Conservation (phyloP, 2,888 invertebrate genomes). For the Campoletis raptor region DNA sequence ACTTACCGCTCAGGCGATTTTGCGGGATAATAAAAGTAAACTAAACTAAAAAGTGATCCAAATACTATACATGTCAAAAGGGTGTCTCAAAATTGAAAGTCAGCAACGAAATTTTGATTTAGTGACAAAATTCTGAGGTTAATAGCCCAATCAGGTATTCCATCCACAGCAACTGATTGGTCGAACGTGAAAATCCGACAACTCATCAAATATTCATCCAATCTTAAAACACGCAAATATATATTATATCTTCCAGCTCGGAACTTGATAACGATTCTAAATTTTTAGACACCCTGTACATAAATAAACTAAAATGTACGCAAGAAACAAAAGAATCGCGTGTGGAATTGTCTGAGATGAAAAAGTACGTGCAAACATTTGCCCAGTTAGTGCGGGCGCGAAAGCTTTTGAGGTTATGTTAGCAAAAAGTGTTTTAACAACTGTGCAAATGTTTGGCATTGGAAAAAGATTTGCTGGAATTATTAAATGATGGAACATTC, state of each 20-base stretch:
- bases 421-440: neutral
- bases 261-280: neutral
- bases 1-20: neutral
- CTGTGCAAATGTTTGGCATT: neutral
- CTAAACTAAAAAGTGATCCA: conserved; percentile 7
- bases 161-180: neutral
- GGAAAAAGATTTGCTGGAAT: neutral
- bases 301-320: neutral
- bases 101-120: neutral
- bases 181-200: neutral
- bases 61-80: conserved; percentile 31
- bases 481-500: neutral
- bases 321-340: conserved; percentile 2
- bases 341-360: neutral
- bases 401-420: conserved; percentile 11
- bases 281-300: neutral
- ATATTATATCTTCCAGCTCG: neutral
- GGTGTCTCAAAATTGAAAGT: conserved; percentile 1
- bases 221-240: neutral
- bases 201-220: neutral
- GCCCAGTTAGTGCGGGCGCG: neutral
- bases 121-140: neutral
- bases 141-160: neutral
- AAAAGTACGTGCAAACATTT: conserved; percentile 12
- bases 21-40: conserved; percentile 15